Percentiles rank a stretch among this genome's conserved stretches.
Conservation (phyloP, 2,113 vertebrate species). For the Elaphurus davidianus region DNA sequence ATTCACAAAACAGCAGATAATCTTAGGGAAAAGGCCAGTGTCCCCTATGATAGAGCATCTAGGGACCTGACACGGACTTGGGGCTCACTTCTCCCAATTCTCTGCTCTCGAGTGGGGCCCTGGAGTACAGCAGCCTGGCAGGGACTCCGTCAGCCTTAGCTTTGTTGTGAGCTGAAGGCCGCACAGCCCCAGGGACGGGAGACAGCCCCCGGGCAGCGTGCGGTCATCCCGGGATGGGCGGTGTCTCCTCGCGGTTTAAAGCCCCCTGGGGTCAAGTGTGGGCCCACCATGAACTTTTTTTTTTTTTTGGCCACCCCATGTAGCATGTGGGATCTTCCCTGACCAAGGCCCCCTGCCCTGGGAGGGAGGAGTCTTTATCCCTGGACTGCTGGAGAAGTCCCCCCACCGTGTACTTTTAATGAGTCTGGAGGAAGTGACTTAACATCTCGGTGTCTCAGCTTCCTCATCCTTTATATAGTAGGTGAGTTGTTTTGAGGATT, state of each 20-base stretch:
- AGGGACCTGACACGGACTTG: fast-evolving
- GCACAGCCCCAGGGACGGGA: neutral
- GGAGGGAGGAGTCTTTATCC: neutral
- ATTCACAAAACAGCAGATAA: fast-evolving
- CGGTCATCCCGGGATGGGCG: fast-evolving
- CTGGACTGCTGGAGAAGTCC: too few relatives aligned
- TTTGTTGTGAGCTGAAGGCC: neutral
- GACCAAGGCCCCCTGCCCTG: neutral
- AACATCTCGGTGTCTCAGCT: neutral
- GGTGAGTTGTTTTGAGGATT: neutral
- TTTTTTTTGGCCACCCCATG: neutral
- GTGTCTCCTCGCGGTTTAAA: neutral
- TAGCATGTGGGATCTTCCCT: neutral
- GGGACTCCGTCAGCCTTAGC: neutral
- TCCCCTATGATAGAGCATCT: neutral
- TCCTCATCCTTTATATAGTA: neutral
- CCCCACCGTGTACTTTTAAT: fast-evolving
- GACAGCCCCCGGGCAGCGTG: neutral
- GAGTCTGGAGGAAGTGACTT: neutral
- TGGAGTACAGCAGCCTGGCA: too few relatives aligned
- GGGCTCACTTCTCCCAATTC: neutral
- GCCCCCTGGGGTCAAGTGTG: neutral
- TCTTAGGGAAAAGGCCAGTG: neutral
- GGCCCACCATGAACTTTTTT: neutral
- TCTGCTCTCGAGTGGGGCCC: fast-evolving